phyloP scores from a whole-genome alignment of 37 sponge, comb jelly and placozoan genomes.

The Bolinopsis microptera region DNA sequence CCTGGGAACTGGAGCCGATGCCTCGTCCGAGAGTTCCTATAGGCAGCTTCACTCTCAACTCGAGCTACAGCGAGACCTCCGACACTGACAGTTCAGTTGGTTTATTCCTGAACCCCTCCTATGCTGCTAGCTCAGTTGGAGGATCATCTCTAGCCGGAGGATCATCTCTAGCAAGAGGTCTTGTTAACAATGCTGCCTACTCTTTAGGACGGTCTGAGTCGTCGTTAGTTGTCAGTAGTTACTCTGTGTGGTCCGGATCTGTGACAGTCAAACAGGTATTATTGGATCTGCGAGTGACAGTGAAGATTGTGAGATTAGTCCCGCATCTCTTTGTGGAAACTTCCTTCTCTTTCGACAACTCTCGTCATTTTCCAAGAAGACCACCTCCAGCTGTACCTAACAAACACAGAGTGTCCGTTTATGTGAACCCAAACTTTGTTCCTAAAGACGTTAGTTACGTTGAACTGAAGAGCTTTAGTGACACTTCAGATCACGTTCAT shows the following conservation, averaged over 20 bases:
- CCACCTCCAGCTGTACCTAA: no score
- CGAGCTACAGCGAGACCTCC: background rate
- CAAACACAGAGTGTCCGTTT: background rate
- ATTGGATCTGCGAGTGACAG: background rate
- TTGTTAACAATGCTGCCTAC: no score
- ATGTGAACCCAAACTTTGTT: background rate
- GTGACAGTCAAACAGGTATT: background rate
- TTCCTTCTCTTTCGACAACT: no score
- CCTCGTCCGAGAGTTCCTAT: no score
- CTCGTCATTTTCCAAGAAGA: no score
- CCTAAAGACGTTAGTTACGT: background rate
- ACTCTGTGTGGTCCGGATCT: background rate
- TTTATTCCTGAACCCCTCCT: background rate
- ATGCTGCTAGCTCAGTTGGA: background rate
- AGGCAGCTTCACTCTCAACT: background rate
- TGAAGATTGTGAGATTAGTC: background rate
- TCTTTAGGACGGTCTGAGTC: no score
- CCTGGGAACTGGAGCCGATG: no score
- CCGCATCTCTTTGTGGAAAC: no score
- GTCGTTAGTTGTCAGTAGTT: background rate
- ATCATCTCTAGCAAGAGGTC: no score
- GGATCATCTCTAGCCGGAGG: no score
- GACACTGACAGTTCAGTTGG: background rate
- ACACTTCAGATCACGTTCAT: no score
- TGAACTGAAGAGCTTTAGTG: background rate